Evolutionary conservation across 2,888 invertebrate species (phyloP), one percentile per base, ranked within the genome.

Genomic region (Acleris literana): DNA sequence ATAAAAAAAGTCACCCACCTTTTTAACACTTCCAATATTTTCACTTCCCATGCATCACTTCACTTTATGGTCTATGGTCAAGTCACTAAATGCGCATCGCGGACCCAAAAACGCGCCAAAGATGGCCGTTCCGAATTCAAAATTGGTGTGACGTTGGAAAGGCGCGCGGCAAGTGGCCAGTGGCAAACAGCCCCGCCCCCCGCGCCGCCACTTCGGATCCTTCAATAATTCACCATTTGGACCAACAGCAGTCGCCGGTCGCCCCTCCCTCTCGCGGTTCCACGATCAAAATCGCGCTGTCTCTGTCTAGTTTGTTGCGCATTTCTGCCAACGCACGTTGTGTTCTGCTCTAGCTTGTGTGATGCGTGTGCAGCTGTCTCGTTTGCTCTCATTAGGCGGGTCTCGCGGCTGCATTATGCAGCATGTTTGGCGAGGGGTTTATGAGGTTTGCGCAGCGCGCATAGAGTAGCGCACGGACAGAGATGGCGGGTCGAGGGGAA

Each of bases 131-230:
- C 77, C 76, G 74, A 78, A 77, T 81, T 82, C 83, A 76, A 83
- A 87, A 85, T 85, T 84, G 83, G 83, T 86, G 84, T 86, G 88
- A 86, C 88, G 86, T 80, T 76, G 80, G 87, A 88, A 89, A 86
- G 88, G 81, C 88, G 84, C 77, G 77, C 87, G 85, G 81, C 83
- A 85, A 87, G 79, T 81, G 81, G 78, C 80, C 68, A 11, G 68
- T 55, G 71, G 71, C 76, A 75, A 73, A 76, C 74, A 73, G 63
- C 68, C 69, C 55, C 68, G 67, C 65, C 66, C 48, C 58, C 39
- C 39, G 39, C 64, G 69, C 70, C 76, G 83, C 78, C 85, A 80
- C 80, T 85, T 83, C 85, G 86, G 72, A 71, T 71, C 78, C 81
- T 85, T 90, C 81, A 89, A 92, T 92, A 87, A 90, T 91, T 87